Base-by-base conservation (phyloP, 2,113 vertebrate genomes). In the Paedocypris sp. region DNA sequence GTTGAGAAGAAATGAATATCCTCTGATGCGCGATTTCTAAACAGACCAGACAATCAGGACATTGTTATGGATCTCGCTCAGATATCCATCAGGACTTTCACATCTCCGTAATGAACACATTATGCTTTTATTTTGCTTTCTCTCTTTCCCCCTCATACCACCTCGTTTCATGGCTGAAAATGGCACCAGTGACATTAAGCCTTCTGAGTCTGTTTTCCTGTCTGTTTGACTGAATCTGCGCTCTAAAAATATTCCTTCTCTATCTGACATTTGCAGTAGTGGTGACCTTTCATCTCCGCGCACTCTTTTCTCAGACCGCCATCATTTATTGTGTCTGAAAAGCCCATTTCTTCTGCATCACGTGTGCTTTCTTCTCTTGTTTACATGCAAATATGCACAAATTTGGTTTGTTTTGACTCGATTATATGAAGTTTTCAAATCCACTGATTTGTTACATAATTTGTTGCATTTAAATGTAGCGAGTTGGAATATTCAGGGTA, bases 201-300 rank as follows among this genome's bases (percentile, higher is more conserved):
- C 2, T 19, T n/a, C 19, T 13, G 26, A n/a, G 22, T 56, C 52
- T n/a, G 36, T 56, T 56, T 41, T 36, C 2, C 11, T 13, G 16
- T 31, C 38, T 58, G 50, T 39, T 33, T 3, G 12, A 22, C 25
- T 43, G 38, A 43, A 31, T 43, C 8, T 43, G 15, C 15, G 12
- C 16, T 42, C 39, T 43, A 31, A 58, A 56, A 58, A 31, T 31
- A 58, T 31, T 43, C 16, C 38, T 41, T 18, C 23, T 9, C 43
- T 43, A 28, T 43, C 53, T 58, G 53, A 58, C 39, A 58, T 58
- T 58, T 58, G 6, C 25, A 58, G 53, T 19, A 28, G 43, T 58
- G 39, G 7, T 56, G 52, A 56, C 52, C 52, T 56, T 56, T 56
- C 23, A 39, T 56, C 52, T 56, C 52, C 36, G 9, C 36, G 41